A percentile compares a stretch with the other conserved stretches of the same genome.
These are phyloP conservation scores for Microcebus griseorufus DNA, from an alignment of 2,113 vertebrate species.

Conservation along the genomic window DNA sequence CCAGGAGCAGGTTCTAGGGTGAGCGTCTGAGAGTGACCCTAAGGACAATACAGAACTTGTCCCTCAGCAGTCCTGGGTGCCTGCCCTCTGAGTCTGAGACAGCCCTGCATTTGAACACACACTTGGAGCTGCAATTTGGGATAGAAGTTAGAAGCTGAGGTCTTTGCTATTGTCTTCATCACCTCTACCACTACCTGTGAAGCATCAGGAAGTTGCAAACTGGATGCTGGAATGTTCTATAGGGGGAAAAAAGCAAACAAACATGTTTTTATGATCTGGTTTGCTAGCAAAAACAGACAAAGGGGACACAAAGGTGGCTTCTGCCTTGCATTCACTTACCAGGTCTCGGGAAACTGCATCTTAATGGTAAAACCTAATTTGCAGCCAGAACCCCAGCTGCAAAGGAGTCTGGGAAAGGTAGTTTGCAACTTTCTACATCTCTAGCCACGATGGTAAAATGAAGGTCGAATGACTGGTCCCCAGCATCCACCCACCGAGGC, in stretches of 20 bases:
- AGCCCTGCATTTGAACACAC: not conserved
- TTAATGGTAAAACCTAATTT: not conserved
- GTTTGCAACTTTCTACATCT: not conserved
- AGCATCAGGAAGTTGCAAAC: not conserved
- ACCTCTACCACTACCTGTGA: not conserved
- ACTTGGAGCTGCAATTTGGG: not conserved
- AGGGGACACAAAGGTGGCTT: not conserved
- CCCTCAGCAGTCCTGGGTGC: no score
- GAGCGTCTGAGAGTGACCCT: not conserved
- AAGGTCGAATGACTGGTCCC: not conserved
- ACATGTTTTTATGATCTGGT: not conserved
- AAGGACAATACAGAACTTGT: not conserved
- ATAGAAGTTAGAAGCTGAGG: not conserved
- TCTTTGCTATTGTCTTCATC: not conserved
- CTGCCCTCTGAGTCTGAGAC: not conserved
- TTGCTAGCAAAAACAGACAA: not conserved
- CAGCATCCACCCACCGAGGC: not conserved
- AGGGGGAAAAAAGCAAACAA: not conserved
- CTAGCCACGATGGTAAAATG: not conserved
- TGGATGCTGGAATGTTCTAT: not conserved
- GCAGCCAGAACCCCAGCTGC: not conserved
- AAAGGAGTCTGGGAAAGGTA: slow-evolving; percentile 29
- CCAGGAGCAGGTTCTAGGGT: not conserved
- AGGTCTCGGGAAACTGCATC: not conserved
- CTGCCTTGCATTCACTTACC: not conserved